Percentiles rank a stretch among this genome's conserved stretches.
Evolutionary conservation across 64 coral and sea anemone genomes (phyloP).

Genomic region (Dendronephthya gigantea): DNA sequence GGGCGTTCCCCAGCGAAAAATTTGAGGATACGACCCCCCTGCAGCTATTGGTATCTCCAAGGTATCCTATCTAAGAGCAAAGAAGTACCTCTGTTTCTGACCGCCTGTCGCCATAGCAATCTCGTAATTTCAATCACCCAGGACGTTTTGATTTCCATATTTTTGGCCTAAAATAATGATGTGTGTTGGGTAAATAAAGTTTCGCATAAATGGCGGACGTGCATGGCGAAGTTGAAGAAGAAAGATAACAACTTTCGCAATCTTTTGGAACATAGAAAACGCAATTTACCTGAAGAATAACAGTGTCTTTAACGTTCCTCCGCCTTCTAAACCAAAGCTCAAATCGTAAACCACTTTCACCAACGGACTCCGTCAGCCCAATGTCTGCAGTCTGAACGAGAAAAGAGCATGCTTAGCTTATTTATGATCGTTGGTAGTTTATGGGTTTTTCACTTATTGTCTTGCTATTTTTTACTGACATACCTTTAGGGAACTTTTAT

Average conservation of each 20-base stretch:
- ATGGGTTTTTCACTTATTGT: too few relatives aligned
- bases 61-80: too few relatives aligned
- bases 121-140: constrained; percentile 96
- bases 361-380: constrained; percentile 79
- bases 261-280: not conserved
- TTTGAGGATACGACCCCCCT: too few relatives aligned
- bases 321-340: constrained; percentile 88
- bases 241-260: not conserved
- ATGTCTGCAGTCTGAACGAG: constrained; percentile 71
- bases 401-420: not conserved
- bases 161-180: constrained; percentile 37
- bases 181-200: not conserved
- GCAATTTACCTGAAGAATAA: constrained; percentile 56
- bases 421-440: too few relatives aligned
- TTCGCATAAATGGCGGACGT: too few relatives aligned
- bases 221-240: too few relatives aligned
- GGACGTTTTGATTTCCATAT: constrained; percentile 59
- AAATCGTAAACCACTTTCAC: constrained; percentile 86
- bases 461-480: too few relatives aligned
- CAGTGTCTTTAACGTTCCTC: constrained; percentile 62
- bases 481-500: constrained; percentile 95
- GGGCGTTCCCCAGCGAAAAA: too few relatives aligned
- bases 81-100: constrained; percentile 73
- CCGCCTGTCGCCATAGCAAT: constrained; percentile 89
- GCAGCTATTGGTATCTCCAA: too few relatives aligned